phyloP scores from a whole-genome alignment of 1,140 invertebrate genomes.

The Diprion similis region DNA sequence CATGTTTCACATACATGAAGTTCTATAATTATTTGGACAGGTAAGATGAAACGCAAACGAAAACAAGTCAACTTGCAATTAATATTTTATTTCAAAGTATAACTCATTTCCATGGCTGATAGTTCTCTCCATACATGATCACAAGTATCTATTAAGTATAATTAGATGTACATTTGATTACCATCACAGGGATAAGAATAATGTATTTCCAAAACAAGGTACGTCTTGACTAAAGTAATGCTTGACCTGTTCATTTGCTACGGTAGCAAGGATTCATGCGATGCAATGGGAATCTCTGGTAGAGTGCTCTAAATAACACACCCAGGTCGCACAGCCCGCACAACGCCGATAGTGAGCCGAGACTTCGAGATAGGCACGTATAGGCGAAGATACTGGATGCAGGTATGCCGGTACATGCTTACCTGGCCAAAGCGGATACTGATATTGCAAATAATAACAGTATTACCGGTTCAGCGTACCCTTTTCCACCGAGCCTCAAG shows the following conservation, averaged over 20 bases:
- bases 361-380: neutral
- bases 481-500: neutral
- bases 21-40: too few species aligned
- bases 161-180: too few species aligned
- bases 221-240: neutral
- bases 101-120: too few species aligned
- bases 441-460: conserved; percentile 16
- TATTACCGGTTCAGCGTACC: conserved; percentile 12
- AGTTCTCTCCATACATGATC: too few species aligned
- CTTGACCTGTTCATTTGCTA: neutral
- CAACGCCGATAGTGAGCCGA: neutral
- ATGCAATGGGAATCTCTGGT: neutral
- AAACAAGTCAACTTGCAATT: too few species aligned
- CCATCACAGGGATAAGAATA: too few species aligned
- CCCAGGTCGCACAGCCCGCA: neutral
- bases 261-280: neutral
- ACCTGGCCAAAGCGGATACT: neutral
- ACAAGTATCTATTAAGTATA: too few species aligned
- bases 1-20: too few species aligned
- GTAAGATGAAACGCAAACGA: too few species aligned
- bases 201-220: too few species aligned
- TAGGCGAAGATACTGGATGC: neutral
- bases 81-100: too few species aligned
- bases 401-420: neutral
- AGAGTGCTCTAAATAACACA: conserved; percentile 3